A percentile compares a stretch with the other conserved stretches of the same genome.
These are phyloP conservation scores for Selene dorsalis DNA, from an alignment of 2,797 vertebrate species.

Conservation along the genomic window DNA sequence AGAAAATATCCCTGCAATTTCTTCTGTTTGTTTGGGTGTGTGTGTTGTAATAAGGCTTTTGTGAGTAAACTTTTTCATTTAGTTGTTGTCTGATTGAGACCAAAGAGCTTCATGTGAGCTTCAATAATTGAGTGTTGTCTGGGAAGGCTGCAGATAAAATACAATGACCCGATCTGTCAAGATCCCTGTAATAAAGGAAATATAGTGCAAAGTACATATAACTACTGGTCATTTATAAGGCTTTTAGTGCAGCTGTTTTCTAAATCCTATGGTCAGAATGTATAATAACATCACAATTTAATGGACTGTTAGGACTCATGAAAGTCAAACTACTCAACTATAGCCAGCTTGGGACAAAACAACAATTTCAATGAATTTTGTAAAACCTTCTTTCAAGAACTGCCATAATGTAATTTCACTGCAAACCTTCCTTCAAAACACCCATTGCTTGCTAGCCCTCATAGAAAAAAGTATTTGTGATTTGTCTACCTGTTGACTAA, in stretches of 20 bases:
- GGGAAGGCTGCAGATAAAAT: neutral
- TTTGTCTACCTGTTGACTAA: neutral
- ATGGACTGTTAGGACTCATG: neutral
- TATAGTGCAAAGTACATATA: neutral
- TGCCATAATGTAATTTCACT: neutral
- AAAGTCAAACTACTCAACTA: neutral
- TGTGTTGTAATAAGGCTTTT: neutral
- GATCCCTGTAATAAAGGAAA: neutral
- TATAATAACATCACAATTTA: neutral
- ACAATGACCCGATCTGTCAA: neutral
- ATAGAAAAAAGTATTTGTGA: neutral
- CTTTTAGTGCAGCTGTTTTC: neutral
- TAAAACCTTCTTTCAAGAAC: neutral
- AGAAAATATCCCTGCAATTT: neutral
- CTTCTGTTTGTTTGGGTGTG: neutral
- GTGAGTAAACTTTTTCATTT: neutral
- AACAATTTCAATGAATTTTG: neutral
- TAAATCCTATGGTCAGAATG: neutral
- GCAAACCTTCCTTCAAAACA: neutral
- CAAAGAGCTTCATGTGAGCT: neutral
- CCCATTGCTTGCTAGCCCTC: neutral
- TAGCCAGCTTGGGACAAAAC: too few relatives aligned
- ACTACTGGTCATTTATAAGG: neutral
- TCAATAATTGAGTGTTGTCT: neutral
- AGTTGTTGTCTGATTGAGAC: neutral